A percentile compares a stretch with the other conserved stretches of the same genome.
Evolutionary conservation across 1,140 invertebrate species (phyloP).

Genomic region (Ceratina australensis): DNA sequence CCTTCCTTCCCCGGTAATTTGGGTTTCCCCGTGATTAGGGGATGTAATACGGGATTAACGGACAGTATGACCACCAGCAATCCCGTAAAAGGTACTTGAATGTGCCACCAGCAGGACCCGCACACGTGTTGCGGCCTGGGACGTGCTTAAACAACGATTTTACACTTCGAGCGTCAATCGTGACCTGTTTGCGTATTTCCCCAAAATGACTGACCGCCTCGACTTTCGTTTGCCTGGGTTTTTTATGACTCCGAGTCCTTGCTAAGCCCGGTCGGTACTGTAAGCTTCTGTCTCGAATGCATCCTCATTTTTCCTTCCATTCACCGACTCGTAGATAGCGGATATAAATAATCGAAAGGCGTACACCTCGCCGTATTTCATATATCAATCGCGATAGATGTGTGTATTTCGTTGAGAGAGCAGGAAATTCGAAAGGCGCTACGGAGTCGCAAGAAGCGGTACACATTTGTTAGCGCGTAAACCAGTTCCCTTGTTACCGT

Average conservation of each 20-base stretch:
- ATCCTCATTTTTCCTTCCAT: no score
- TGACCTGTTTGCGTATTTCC: slow-evolving; percentile 46
- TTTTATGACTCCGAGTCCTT: no score
- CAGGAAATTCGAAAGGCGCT: background rate
- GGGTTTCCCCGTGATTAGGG: slow-evolving; percentile 45
- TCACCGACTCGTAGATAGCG: no score
- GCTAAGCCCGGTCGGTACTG: background rate
- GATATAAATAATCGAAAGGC: no score
- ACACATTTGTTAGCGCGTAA: background rate
- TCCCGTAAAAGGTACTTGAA: no score
- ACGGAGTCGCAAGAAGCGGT: background rate
- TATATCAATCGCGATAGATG: no score
- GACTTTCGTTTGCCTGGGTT: no score
- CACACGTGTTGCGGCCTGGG: background rate
- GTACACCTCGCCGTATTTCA: no score
- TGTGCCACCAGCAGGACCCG: slow-evolving; percentile 56
- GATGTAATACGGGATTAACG: slow-evolving; percentile 25
- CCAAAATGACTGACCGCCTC: no score
- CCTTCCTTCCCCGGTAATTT: background rate
- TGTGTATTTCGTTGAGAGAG: no score
- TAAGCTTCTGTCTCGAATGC: background rate
- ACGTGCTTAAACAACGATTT: slow-evolving; percentile 32
- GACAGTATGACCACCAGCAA: slow-evolving; percentile 54
- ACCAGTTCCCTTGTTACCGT: slow-evolving; percentile 5
- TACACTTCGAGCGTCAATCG: slow-evolving; percentile 41